Base-by-base conservation (phyloP, 2,113 vertebrate species). In the Sisor rabdophorus region DNA sequence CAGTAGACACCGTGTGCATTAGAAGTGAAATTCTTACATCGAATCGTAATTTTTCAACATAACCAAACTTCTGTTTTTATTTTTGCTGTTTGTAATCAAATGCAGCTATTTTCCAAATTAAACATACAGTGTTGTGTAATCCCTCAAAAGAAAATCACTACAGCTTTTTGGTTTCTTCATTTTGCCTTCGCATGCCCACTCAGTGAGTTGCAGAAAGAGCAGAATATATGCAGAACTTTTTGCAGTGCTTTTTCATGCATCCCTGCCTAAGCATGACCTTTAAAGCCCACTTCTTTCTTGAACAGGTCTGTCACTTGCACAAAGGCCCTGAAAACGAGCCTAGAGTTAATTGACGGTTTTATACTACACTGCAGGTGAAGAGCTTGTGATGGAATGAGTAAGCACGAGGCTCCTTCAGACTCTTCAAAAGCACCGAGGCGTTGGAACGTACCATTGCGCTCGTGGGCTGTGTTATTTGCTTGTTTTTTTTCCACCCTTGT, bases 311-410 rank as follows among this genome's bases (percentile, higher is more conserved):
- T 78, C 56, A 63, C 50, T 71, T 53, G 56, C 11, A 56, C 5
- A 30, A 70, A 70, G 55, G 17, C 20, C 26, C 28, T 19, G 24
- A 28, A 61, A 32, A 28, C 26, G 47, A 61, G 20, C 13, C 30
- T 56, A 40, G 67, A 70, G 76, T 71, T 68, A 63, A 71, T 47
- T 71, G 32, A n/a, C 30, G 4, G 61, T 22, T 28, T 8, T 8
- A n/a, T 44, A 52, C 68, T 54, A n/a, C 58, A 28, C 68, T 63
- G 71, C 68, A 78, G 68, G 68, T 78, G 68, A 71, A 71, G 76
- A 44, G 67, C 68, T 44, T 12, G 28, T 10, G 53, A 3, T 47
- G 56, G 48, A 63, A 55, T 64, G 32, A 64, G 56, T 63, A 61
- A 71, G n/a, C 11, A 22, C 4, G n/a, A 78, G 69, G 1, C 48